Conservation (phyloP, 2,113 vertebrate genomes). For the zebrafish (Danio rerio) region DNA sequence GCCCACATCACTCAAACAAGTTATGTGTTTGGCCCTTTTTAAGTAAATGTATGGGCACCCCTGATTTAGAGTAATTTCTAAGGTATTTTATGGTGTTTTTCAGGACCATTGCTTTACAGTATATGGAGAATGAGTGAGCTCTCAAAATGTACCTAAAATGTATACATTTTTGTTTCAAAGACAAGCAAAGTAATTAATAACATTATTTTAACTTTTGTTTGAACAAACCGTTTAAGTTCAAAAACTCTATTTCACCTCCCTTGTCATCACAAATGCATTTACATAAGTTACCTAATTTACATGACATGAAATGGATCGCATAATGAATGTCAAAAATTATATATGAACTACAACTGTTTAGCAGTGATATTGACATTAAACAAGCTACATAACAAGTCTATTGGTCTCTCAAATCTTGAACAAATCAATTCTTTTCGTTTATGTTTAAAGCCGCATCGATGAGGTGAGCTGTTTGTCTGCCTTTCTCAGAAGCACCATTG, state of each 20-base stretch:
- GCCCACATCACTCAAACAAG: too few species aligned
- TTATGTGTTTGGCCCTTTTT: too few species aligned
- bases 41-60: too few species aligned
- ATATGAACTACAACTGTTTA: background rate
- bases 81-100: too few species aligned
- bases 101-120: too few species aligned
- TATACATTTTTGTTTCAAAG: too few species aligned
- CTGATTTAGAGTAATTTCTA: too few species aligned
- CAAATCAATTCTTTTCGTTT: slow-evolving; percentile 3
- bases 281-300: background rate
- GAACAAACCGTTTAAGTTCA: too few species aligned
- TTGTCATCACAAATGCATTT: background rate
- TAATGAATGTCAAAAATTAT: background rate
- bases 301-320: background rate
- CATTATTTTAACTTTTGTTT: too few species aligned
- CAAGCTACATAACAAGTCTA: background rate
- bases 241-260: background rate
- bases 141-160: too few species aligned
- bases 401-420: background rate
- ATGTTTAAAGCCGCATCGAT: background rate
- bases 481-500: background rate
- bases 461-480: background rate
- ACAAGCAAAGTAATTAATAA: too few species aligned
- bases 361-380: background rate
- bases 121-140: too few species aligned